Percentiles rank a stretch among this genome's conserved stretches.
phyloP scores from a whole-genome alignment of 2,888 invertebrate genomes.

The Strigamia transsilvanica region DNA sequence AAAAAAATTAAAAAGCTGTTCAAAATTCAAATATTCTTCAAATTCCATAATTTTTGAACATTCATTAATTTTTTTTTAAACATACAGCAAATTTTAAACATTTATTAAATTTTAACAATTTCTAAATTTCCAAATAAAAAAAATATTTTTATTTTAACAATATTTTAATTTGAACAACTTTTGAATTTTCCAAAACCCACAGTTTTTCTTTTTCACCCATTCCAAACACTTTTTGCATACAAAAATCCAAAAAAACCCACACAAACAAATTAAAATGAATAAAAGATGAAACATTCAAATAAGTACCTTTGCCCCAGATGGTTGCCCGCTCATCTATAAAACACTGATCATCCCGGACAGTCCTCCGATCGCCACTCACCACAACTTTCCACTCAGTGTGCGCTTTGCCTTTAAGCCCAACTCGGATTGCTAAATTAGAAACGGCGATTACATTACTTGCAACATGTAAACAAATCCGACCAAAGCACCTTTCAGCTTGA shows the following conservation, averaged over 20 bases:
- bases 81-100: too few relatives aligned
- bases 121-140: too few relatives aligned
- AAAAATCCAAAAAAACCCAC: not conserved
- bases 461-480: constrained; percentile 25
- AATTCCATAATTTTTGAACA: too few relatives aligned
- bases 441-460: not conserved
- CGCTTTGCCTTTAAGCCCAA: constrained; percentile 77
- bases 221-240: too few relatives aligned
- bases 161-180: too few relatives aligned
- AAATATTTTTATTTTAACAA: too few relatives aligned
- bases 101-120: too few relatives aligned
- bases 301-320: constrained; percentile 76
- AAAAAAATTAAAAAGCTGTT: too few relatives aligned
- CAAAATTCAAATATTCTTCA: too few relatives aligned
- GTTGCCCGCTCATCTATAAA: constrained; percentile 77
- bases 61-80: too few relatives aligned
- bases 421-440: constrained; percentile 70
- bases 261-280: not conserved
- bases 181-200: too few relatives aligned
- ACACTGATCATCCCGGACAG: constrained; percentile 79
- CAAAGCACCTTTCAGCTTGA: constrained; percentile 74
- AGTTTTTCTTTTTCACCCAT: too few relatives aligned
- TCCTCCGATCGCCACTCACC: constrained; percentile 75
- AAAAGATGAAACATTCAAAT: not conserved
- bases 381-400: constrained; percentile 81